Percentiles rank a stretch among this genome's conserved stretches.
Conservation (phyloP, 2,797 vertebrate species). For the Naso thynnoides region DNA sequence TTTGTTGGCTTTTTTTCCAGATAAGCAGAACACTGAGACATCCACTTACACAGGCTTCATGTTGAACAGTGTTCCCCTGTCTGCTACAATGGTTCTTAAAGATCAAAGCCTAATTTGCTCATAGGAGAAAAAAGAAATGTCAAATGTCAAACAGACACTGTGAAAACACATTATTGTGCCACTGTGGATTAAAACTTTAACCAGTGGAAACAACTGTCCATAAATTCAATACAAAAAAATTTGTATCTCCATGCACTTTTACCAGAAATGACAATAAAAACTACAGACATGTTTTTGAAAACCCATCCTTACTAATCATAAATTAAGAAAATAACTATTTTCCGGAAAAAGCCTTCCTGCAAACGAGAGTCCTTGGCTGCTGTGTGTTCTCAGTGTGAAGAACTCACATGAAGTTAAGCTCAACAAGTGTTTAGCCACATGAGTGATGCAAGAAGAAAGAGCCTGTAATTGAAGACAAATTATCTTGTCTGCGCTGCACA, state of each 20-base stretch:
- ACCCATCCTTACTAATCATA: background rate
- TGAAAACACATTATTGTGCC: background rate
- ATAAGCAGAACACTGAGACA: conserved; percentile 34
- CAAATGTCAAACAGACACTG: background rate
- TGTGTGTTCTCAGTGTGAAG: conserved; percentile 33
- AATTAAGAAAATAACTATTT: conserved; percentile 3
- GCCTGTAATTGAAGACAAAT: conserved; percentile 77
- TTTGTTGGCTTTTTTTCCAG: background rate
- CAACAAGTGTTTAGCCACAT: conserved; percentile 60
- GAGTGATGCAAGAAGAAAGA: conserved; percentile 68
- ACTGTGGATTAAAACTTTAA: background rate
- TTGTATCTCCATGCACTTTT: background rate
- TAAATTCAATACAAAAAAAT: background rate
- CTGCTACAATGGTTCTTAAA: background rate
- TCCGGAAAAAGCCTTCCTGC: background rate
- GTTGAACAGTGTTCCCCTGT: background rate
- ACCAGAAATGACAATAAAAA: background rate
- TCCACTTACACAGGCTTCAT: conserved; percentile 23
- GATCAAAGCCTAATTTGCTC: conserved; percentile 1
- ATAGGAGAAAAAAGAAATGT: conserved; percentile 15
- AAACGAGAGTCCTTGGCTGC: conserved; percentile 37
- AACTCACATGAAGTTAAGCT: conserved; percentile 53
- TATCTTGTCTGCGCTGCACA: conserved; percentile 67
- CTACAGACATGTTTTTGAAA: background rate
- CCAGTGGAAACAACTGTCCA: background rate